Base-by-base conservation (phyloP, 2,797 vertebrate genomes). In the Gymnoscopelus braueri region DNA sequence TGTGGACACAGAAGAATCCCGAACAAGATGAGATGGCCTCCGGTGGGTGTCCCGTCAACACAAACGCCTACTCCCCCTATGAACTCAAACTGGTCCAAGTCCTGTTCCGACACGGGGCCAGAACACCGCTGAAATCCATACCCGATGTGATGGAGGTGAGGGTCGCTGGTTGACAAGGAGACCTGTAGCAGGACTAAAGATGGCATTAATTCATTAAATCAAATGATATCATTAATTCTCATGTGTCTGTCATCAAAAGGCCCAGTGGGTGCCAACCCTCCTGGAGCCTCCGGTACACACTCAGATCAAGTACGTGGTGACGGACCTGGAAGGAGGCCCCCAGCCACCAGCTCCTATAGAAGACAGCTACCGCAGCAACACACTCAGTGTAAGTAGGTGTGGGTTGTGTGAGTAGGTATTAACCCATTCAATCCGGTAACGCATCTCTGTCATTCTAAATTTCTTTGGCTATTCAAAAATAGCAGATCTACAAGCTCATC, bases 71-170 rank as follows among this genome's bases (percentile, higher is more conserved):
- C 26, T 88, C 90, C 44, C 73, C 71, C 0, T 94, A 96, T 32
- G 87, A 96, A 54, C 89, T 98, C 51, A 94, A 93, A 70, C 86
- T 96, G 89, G 95, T 97, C 65, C 96, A 96, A 82, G 94, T 97
- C 5, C 81, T 97, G 55, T 99, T 95, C 76, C 93, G 96, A 61
- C 97, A 97, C n/a, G 97, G 97, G 1, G 97, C 97, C 0, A 93
- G 96, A 67, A 98, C 96, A 0, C 97, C 97, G 0, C 93, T 98
- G 2, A 95, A 94, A 78, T 92, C 93, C 0, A 95, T 98, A 65
- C 97, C 96, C 0, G 90, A 89, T 24, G 63, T 91, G 15, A 78
- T 93, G 69, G 95, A 96, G 95, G 97, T 96, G 88, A 91, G 88
- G 47, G 3, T 1, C 0, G 15, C 29, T 32, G 29, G 29, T 32